phyloP scores from a whole-genome alignment of 2,113 vertebrate genomes.

The Scomber japonicus region DNA sequence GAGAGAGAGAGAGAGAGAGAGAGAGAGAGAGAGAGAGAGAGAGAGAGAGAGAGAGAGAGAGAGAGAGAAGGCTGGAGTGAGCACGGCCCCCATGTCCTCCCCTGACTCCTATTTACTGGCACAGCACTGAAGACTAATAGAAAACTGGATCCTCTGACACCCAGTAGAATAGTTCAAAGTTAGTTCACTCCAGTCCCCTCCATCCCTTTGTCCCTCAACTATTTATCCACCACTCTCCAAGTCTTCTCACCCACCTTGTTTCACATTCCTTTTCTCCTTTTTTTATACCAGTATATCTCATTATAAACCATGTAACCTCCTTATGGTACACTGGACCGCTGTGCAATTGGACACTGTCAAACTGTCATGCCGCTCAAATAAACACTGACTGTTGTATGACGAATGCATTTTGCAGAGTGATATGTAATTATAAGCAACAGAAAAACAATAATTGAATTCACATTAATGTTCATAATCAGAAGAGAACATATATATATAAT shows the following conservation, averaged over 20 bases:
- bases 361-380: constrained; percentile 57
- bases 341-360: constrained; percentile 50
- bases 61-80: constrained; percentile 30
- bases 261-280: constrained; percentile 33
- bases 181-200: constrained; percentile 59
- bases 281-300: constrained; percentile 50
- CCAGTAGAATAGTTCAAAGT: constrained; percentile 68
- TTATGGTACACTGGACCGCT: constrained; percentile 24
- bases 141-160: constrained; percentile 60
- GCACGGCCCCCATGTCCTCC: constrained; percentile 48
- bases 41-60: neutral
- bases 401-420: constrained; percentile 50
- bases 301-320: constrained; percentile 55
- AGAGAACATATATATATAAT: neutral
- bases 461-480: constrained; percentile 7
- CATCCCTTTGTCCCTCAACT: constrained; percentile 28
- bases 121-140: constrained; percentile 55
- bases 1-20: neutral
- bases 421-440: constrained; percentile 27
- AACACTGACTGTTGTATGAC: constrained; percentile 61
- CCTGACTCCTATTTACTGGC: constrained; percentile 57
- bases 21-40: neutral
- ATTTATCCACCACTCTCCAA: constrained; percentile 38
- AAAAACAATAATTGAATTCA: neutral
- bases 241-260: constrained; percentile 47